A percentile compares a stretch with the other conserved stretches of the same genome.
phyloP scores from a whole-genome alignment of 2,797 vertebrate species.

The Mionectes olivaceus region DNA sequence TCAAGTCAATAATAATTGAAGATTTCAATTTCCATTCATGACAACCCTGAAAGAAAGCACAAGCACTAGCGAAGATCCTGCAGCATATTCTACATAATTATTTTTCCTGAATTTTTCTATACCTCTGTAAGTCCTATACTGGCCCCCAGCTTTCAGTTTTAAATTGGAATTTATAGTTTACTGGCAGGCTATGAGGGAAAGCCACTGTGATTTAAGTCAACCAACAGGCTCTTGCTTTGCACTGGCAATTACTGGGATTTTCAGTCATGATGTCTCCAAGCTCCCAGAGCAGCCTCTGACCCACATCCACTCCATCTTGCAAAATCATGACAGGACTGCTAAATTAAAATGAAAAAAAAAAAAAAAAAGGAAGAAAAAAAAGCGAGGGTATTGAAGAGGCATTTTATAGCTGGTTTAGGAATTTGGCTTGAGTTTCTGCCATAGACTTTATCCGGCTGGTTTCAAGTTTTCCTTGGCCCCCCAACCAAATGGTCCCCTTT shows the following conservation, averaged over 20 bases:
- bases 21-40: background rate
- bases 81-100: background rate
- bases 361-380: no score
- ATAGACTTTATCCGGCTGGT: background rate
- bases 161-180: background rate
- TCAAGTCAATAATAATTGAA: background rate
- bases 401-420: background rate
- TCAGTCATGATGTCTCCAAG: background rate
- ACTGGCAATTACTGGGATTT: background rate
- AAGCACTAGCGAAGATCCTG: background rate
- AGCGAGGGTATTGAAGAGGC: background rate
- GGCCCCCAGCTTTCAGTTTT: background rate
- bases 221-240: background rate
- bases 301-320: background rate
- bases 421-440: background rate
- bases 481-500: background rate
- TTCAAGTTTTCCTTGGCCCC: background rate
- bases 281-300: background rate
- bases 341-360: background rate
- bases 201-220: background rate
- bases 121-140: background rate
- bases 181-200: background rate
- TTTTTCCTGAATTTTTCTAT: background rate
- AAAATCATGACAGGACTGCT: background rate
- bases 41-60: background rate